Conservation (phyloP, 2,113 vertebrate genomes). For the Perccottus glenii region DNA sequence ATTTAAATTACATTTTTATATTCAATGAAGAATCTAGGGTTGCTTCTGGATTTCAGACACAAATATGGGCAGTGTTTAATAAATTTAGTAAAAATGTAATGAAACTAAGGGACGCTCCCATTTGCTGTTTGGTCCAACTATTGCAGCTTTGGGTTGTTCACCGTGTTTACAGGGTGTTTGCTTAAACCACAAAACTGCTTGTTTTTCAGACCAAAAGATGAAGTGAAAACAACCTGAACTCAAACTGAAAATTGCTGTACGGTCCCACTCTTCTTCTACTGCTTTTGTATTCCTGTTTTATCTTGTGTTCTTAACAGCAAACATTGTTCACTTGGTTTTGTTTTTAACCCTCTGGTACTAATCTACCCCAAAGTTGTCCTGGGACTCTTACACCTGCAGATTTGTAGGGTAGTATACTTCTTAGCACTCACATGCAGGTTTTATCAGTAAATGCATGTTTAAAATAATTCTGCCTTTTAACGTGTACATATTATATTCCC, state of each 20-base stretch:
- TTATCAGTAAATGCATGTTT: slow-evolving; percentile 57
- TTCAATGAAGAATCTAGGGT: too few species aligned
- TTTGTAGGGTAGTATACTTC: slow-evolving; percentile 16
- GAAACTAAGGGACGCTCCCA: too few species aligned
- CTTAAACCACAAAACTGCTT: not conserved
- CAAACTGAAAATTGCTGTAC: slow-evolving; percentile 1
- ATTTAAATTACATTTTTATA: not conserved
- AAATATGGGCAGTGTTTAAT: too few species aligned
- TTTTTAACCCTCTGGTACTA: not conserved
- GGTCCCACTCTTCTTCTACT: slow-evolving; percentile 36
- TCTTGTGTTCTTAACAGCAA: slow-evolving; percentile 47
- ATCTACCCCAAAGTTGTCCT: not conserved
- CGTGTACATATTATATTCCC: slow-evolving; percentile 34
- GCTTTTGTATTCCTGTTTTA: slow-evolving; percentile 71
- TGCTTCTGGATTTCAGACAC: too few species aligned
- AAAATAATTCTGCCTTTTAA: slow-evolving; percentile 25
- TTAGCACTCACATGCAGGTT: slow-evolving; percentile 40
- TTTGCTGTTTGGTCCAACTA: too few species aligned
- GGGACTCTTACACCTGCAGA: slow-evolving; percentile 24
- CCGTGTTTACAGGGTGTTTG: not conserved
- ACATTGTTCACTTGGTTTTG: slow-evolving; percentile 31
- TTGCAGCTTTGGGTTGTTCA: not conserved
- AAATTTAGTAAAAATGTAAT: too few species aligned
- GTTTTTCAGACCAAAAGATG: slow-evolving; percentile 79
- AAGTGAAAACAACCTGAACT: slow-evolving; percentile 76